Base-by-base conservation (phyloP, 2,888 invertebrate genomes). In the Drosophila mayaguana region DNA sequence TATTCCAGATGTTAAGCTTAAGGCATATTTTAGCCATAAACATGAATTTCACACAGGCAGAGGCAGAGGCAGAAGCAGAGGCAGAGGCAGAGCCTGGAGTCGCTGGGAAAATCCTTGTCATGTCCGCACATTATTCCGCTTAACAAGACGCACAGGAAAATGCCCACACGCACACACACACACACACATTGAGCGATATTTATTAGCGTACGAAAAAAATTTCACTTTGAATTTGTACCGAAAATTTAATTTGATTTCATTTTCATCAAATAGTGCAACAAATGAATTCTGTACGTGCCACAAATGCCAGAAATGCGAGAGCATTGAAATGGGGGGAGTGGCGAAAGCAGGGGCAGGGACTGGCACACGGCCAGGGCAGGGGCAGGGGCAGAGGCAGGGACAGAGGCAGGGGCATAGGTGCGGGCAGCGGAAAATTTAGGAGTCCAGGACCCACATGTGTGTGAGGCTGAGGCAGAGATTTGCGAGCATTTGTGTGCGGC, bases 231-330 rank as follows among this genome's bases (percentile, higher is more conserved):
- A 86, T 83, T 80, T 79, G 84, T 78, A 72, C 66, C 76, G 87
- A 84, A 83, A 83, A 86, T 84, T 86, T 88, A 87, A 86, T 86
- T 88, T 88, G 81, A 82, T 88, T 87, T 88, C 72, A 83, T 88
- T 86, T 80, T 85, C 89, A 87, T 88, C 84, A 87, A 79, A 86
- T 86, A 84, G 86, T 88, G 86, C 89, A 84, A 84, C 81, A 88
- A 88, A 86, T 86, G 87, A 88, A 86, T 88, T 86, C 70, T 63
- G 75, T 86, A 88, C 89, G 89, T 86, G 86, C 84, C 84, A 62
- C 82, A 88, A 88, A 88, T 86, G 87, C 77, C 75, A 82, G 74
- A 75, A 65, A 51, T 55, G 46, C 9, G 34, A 34, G 34, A 34
- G 7, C 11, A 20, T 12, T 3, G 51, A 20, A 34, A 14, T 32